phyloP scores from a whole-genome alignment of 2,888 invertebrate genomes.

The Drosophila rellima region DNA sequence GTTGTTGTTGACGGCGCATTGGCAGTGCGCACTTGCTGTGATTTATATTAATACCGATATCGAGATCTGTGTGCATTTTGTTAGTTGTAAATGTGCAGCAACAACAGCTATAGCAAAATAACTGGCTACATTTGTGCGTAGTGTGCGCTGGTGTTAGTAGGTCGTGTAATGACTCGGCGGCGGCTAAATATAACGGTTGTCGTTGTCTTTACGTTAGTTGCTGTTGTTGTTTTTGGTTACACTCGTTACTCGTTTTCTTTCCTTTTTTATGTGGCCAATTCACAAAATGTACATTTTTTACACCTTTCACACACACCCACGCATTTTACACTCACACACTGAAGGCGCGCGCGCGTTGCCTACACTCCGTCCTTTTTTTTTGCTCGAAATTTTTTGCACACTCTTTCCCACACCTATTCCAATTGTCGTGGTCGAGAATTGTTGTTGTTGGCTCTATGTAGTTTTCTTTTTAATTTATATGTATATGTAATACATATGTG shows the following conservation, averaged over 20 bases:
- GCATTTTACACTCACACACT: slow-evolving; percentile 69
- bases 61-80: slow-evolving; percentile 75
- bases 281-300: slow-evolving; percentile 79
- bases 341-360: slow-evolving; percentile 62
- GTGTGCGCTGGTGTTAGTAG: slow-evolving; percentile 66
- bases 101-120: slow-evolving; percentile 50
- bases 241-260: slow-evolving; percentile 72
- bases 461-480: slow-evolving; percentile 24
- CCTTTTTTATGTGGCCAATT: slow-evolving; percentile 68
- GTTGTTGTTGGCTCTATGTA: slow-evolving; percentile 49
- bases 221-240: slow-evolving; percentile 57
- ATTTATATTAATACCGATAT: slow-evolving; percentile 56
- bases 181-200: slow-evolving; percentile 76
- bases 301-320: slow-evolving; percentile 79
- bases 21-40: slow-evolving; percentile 60
- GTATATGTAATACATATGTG: slow-evolving; percentile 18
- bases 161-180: slow-evolving; percentile 66
- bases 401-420: slow-evolving; percentile 49
- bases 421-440: slow-evolving; percentile 51
- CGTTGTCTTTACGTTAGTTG: slow-evolving; percentile 59
- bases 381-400: slow-evolving; percentile 40
- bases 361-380: slow-evolving; percentile 50
- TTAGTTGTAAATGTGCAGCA: slow-evolving; percentile 50
- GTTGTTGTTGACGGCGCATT: slow-evolving; percentile 64
- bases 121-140: slow-evolving; percentile 64